Evolutionary conservation across 2,113 vertebrate species (phyloP).

Genomic region (Calcarius ornatus): DNA sequence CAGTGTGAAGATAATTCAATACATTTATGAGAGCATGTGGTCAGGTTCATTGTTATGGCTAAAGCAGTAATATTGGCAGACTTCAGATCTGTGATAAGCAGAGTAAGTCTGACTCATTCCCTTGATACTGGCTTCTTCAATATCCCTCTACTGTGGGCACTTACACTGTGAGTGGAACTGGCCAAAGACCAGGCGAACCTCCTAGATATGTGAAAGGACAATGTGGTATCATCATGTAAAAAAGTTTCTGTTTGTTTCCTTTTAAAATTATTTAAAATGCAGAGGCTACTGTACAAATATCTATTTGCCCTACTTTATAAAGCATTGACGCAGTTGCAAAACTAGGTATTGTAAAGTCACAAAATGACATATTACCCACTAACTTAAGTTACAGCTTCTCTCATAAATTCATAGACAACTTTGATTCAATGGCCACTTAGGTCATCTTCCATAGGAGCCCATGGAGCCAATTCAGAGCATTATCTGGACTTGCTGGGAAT

Average conservation of each 20-base stretch:
- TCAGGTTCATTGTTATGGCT: background rate
- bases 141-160: background rate
- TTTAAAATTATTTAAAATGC: background rate
- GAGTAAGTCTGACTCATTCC: background rate
- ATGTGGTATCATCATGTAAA: fast-evolving
- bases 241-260: background rate
- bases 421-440: background rate
- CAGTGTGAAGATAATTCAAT: background rate
- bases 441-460: background rate
- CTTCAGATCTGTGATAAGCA: background rate
- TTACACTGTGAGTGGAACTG: fast-evolving
- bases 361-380: background rate
- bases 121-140: background rate
- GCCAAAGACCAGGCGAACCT: background rate
- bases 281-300: background rate
- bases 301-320: background rate
- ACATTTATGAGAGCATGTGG: background rate
- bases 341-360: background rate
- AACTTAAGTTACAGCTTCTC: background rate
- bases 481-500: background rate
- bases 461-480: background rate
- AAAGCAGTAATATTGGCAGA: background rate
- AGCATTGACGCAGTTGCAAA: background rate
- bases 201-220: background rate
- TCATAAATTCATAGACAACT: background rate